A percentile compares a stretch with the other conserved stretches of the same genome.
phyloP scores from a whole-genome alignment of 2,113 vertebrate genomes.

The Lepisosteus oculatus region DNA sequence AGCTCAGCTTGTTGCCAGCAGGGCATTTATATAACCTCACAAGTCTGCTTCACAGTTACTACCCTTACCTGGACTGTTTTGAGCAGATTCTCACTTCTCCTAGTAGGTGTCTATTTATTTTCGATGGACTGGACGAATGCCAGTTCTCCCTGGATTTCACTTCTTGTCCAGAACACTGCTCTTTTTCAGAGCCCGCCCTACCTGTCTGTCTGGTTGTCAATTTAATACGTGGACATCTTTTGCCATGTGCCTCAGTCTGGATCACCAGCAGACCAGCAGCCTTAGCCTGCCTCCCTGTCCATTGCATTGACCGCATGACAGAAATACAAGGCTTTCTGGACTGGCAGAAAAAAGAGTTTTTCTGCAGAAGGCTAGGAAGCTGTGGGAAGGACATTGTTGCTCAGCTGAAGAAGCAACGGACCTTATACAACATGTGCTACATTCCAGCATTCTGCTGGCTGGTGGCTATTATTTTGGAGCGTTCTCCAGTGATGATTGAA shows the following conservation, averaged over 20 bases:
- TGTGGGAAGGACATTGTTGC: not conserved
- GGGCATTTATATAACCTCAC: not conserved
- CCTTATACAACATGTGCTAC: constrained; percentile 10
- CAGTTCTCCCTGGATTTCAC: not conserved
- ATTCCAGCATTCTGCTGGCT: constrained; percentile 15
- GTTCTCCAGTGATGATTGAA: not conserved
- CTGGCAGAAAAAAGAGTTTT: not conserved
- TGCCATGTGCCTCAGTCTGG: constrained; percentile 4
- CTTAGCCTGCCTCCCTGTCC: not conserved
- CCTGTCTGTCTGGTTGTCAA: not conserved
- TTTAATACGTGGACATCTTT: not conserved
- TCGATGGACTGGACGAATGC: constrained; percentile 8
- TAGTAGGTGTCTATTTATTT: constrained; percentile 3
- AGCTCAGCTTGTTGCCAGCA: constrained; percentile 3
- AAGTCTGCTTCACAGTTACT: not conserved
- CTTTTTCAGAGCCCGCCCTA: not conserved
- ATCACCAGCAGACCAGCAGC: not conserved
- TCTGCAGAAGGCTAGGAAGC: not conserved
- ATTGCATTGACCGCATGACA: not conserved
- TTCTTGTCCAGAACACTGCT: not conserved
- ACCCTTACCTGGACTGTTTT: not conserved
- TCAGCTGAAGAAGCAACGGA: not conserved
- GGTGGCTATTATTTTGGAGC: constrained; percentile 1
- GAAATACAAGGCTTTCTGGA: constrained; percentile 11
- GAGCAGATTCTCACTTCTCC: not conserved